Base-by-base conservation (phyloP, 2,888 invertebrate genomes). In the Agonopterix arenella region DNA sequence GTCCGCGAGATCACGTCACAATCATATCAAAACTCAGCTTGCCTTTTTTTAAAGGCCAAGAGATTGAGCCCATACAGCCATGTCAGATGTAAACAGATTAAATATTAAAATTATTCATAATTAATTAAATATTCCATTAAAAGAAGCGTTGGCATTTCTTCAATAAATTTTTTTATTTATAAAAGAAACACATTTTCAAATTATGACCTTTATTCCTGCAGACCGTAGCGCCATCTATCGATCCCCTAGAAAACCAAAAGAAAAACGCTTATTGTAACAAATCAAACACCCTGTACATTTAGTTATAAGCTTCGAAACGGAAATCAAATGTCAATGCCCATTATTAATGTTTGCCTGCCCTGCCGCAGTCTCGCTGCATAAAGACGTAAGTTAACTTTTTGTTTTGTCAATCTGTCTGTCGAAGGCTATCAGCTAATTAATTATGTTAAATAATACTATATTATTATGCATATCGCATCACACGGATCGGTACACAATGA, bases 391-490 rank as follows among this genome's bases (percentile, higher is more conserved):
- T 69, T 68, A 61, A 70, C 66, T 83, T 79, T 77, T 86, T 84
- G 80, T 86, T 84, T 84, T 84, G 83, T 85, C 76, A 71, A 75
- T 78, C 78, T 73, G 80, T 82, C 78, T 57, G 59, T 59, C 36
- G 18, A 40, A 18, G 38, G 28, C 28, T 28, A 41, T 46, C 47
- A 36, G 42, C 49, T 52, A 82, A 84, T 86, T 85, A 84, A 84
- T 86, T 85, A 86, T 84, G 80, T 82, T 75, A 79, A 85, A 84
- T 84, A 80, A 80, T 76, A 74, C 70, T 77, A 79, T 81, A 84
- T 81, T 85, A 84, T 84, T 85, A 84, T 84, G 83, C 84, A 80
- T 80, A 86, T 85, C 85, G 71, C 61, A 77, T 84, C 79, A 80
- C 64, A 77, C 68, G 80, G 74, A 61, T 78, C 77, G 64, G 49